Evolutionary conservation across 2,888 invertebrate genomes (phyloP).

Genomic region (Gonocerus acuteangulatus): DNA sequence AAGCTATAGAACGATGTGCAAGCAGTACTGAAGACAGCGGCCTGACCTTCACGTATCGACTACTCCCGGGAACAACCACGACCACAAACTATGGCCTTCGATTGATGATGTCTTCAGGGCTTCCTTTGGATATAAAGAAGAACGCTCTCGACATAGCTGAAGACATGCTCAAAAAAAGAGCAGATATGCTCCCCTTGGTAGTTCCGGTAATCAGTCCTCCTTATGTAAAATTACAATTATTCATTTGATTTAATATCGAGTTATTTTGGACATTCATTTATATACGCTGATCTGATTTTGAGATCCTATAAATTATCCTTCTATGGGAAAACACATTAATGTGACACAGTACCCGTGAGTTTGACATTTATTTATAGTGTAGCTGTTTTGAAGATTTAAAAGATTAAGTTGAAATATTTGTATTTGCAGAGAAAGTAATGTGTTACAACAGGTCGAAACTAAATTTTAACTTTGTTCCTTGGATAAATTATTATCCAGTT

Average conservation of each 20-base stretch:
- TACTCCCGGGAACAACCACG: conserved; percentile 53
- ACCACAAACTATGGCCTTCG: conserved; percentile 59
- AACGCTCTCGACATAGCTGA: conserved; percentile 20
- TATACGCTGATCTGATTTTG: too few relatives aligned
- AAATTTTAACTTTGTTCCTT: too few relatives aligned
- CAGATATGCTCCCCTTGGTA: conserved; percentile 11
- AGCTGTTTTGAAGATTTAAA: too few relatives aligned
- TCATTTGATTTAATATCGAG: neutral
- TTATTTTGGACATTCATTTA: too few relatives aligned
- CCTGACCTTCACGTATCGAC: conserved; percentile 57
- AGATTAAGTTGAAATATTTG: too few relatives aligned
- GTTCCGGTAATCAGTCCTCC: neutral
- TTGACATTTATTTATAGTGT: too few relatives aligned
- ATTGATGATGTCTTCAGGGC: conserved; percentile 54
- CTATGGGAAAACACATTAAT: too few relatives aligned
- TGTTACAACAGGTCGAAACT: too few relatives aligned
- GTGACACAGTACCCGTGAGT: too few relatives aligned
- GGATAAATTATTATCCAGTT: too few relatives aligned
- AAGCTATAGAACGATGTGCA: conserved; percentile 42
- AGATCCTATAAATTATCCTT: too few relatives aligned
- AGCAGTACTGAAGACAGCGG: conserved; percentile 42
- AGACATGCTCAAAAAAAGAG: conserved; percentile 13
- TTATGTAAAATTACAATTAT: neutral
- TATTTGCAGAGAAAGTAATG: too few relatives aligned
- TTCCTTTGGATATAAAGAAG: conserved; percentile 46